Evolutionary conservation across 2,113 vertebrate genomes (phyloP).

Genomic region (Phalacrocorax carbo): DNA sequence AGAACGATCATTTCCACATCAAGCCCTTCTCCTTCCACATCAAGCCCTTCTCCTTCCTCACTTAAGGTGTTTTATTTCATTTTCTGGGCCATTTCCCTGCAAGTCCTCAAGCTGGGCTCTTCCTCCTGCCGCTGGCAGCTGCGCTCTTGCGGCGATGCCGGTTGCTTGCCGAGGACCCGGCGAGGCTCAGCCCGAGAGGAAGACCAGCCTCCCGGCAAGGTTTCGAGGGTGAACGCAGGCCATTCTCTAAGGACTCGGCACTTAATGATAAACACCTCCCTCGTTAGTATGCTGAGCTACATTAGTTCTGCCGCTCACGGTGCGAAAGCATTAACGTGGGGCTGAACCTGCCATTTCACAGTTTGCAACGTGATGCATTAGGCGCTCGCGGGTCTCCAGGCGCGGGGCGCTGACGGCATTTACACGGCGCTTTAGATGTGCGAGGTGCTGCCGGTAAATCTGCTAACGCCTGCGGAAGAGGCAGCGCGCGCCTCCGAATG

Average conservation of each 20-base stretch:
- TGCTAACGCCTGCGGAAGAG: neutral
- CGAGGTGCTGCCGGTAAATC: neutral
- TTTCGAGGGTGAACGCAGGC: neutral
- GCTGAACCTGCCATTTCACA: neutral
- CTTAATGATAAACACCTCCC: neutral
- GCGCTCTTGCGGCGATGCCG: rapidly evolving
- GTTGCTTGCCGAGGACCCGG: neutral
- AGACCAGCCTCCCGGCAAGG: neutral
- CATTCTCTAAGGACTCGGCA: neutral
- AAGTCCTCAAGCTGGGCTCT: neutral
- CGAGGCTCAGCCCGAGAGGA: neutral
- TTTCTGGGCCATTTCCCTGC: neutral
- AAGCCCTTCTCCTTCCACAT: neutral
- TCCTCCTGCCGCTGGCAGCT: neutral
- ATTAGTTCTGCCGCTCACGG: neutral
- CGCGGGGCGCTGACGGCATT: neutral
- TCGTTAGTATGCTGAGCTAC: constrained; percentile 15
- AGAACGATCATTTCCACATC: neutral
- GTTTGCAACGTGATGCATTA: neutral
- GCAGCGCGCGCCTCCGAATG: neutral
- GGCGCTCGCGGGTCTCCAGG: neutral
- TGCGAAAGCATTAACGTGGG: neutral
- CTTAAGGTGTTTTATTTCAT: neutral
- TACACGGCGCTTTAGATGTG: neutral
- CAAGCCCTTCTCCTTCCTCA: neutral